Evolutionary conservation across 2,113 vertebrate species (phyloP).

Genomic region (Ageneiosus marmoratus): DNA sequence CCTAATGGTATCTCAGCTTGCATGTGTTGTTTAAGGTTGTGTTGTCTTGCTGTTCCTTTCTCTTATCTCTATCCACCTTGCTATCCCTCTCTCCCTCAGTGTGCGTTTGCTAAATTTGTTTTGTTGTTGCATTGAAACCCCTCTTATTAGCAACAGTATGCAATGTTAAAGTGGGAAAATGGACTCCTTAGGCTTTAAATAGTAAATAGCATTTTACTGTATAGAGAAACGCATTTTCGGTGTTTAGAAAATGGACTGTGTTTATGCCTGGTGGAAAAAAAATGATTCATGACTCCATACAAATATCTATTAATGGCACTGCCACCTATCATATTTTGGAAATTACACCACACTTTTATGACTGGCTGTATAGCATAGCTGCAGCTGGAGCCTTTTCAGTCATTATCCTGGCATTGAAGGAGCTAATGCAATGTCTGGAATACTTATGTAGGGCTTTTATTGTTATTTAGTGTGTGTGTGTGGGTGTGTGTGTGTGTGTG

Average conservation of each 20-base stretch:
- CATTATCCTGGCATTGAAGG: constrained; percentile 32
- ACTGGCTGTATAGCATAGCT: neutral
- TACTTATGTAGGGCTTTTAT: constrained; percentile 31
- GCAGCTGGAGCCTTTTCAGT: constrained; percentile 8
- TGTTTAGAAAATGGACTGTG: constrained; percentile 31
- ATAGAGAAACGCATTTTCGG: constrained; percentile 21
- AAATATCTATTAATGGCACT: constrained; percentile 37
- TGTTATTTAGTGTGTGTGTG: constrained; percentile 30
- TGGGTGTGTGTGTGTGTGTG: constrained; percentile 38
- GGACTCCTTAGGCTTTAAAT: constrained; percentile 1
- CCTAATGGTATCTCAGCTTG: constrained; percentile 70
- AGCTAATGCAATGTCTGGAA: constrained; percentile 21
- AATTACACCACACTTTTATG: constrained; percentile 31
- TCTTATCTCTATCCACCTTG: neutral
- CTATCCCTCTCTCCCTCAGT: neutral
- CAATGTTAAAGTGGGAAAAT: constrained; percentile 1
- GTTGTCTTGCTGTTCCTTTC: neutral
- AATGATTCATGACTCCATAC: constrained; percentile 21
- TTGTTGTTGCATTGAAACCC: neutral
- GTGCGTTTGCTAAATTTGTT: constrained; percentile 16
- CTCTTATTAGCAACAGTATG: neutral
- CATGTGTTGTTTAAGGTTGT: constrained; percentile 16
- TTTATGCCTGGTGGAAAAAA: constrained; percentile 1
- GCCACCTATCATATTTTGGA: constrained; percentile 11
- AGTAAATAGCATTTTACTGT: constrained; percentile 24